Evolutionary conservation across 2,113 vertebrate genomes (phyloP), one percentile per base, ranked within the genome.

Genomic region (Noturus placidus): DNA sequence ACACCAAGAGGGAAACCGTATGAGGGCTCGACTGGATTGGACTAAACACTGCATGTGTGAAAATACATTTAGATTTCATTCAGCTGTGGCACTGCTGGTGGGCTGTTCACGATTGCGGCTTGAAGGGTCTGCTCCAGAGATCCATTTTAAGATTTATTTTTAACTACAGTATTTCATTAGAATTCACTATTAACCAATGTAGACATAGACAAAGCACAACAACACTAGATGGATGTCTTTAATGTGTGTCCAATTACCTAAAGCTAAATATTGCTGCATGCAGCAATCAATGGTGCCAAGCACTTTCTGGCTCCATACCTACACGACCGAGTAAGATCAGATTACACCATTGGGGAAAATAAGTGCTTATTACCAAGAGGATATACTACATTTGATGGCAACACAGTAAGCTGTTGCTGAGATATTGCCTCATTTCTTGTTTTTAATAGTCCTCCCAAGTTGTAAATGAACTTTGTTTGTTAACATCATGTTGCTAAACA

Each of bases 401-500:
- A 70, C 15, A 13, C 4, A 27, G 1, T 15, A 33, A 56, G 77
- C 52, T 33, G 46, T 33, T 56, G n/a, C 7, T 11, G 52, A 79
- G 52, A 56, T 56, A 56, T 52, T 56, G 77, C 50, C 50, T 52
- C 50, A 11, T 7, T 20, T 30, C n/a, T 80, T 57, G n/a, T 57
- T 59, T 80, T 6, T 78, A 35, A 6, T 80, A 35, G n/a, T 54
- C 78, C 78, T 5, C 54, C 78, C 78, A 57, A 6, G 10, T 33
- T 80, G 50, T 17, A 80, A 80, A 54, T 54, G n/a, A 80, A 80
- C 50, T 9, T 33, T 54, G 77, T 80, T 57, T n/a, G 33, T 76
- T 22, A 80, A 56, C 78, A 80, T 80, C 30, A 57, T 78, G 27
- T 30, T 78, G 76, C 76, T 52, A 52, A 78, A 78, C 42, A 56